These are phyloP conservation scores for Ceratina australensis DNA, from an alignment of 1,140 invertebrate genomes.

Conservation along the genomic window DNA sequence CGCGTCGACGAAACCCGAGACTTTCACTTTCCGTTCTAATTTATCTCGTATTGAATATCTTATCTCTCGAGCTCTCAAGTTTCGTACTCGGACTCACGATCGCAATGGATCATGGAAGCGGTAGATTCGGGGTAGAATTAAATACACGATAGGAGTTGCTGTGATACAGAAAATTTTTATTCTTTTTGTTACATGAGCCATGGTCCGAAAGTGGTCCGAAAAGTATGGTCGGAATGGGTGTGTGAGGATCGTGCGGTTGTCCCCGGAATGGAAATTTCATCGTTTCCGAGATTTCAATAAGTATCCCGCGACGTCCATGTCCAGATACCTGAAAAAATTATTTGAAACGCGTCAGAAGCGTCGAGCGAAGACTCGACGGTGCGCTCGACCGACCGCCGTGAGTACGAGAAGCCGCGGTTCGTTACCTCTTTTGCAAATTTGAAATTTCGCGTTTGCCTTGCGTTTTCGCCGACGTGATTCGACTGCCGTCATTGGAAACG, in stretches of 20 bases:
- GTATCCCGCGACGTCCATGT: conserved; percentile 68
- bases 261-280: conserved; percentile 69
- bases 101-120: neutral
- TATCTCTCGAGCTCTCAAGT: too few relatives aligned
- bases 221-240: conserved; percentile 79
- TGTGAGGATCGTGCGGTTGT: conserved; percentile 79
- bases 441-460: conserved; percentile 66
- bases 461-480: conserved; percentile 68
- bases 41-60: neutral
- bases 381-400: too few relatives aligned
- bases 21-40: neutral
- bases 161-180: conserved; percentile 79
- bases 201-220: conserved; percentile 77
- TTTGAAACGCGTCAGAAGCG: neutral
- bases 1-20: neutral
- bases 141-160: conserved; percentile 61
- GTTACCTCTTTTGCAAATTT: conserved; percentile 63
- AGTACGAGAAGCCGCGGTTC: too few relatives aligned
- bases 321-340: conserved; percentile 65
- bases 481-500: conserved; percentile 73
- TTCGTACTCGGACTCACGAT: too few relatives aligned
- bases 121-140: neutral
- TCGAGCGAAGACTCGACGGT: too few relatives aligned
- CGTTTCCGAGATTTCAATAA: conserved; percentile 73
- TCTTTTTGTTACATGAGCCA: conserved; percentile 77